Evolutionary conservation across 2,888 invertebrate species (phyloP).

Genomic region (Branchellion lobata): DNA sequence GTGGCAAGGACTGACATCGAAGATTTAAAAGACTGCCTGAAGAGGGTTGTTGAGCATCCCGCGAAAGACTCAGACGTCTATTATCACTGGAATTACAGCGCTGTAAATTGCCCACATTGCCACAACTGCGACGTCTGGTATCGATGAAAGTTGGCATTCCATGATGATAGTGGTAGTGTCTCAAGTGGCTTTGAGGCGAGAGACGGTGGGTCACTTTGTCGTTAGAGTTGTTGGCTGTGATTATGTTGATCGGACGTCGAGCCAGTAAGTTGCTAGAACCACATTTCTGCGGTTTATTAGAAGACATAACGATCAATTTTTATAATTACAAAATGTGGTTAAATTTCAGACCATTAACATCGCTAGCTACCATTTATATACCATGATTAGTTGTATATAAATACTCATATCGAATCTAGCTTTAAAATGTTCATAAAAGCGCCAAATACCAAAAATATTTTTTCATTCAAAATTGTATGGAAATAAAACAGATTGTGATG

Average conservation of each 20-base stretch:
- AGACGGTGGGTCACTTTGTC: neutral
- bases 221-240: neutral
- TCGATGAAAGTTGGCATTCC: neutral
- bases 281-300: neutral
- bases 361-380: too few species aligned
- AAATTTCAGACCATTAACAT: too few species aligned
- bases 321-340: too few species aligned
- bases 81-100: constrained; percentile 34
- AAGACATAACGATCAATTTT: neutral
- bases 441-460: too few species aligned
- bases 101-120: neutral
- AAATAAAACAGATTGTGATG: too few species aligned
- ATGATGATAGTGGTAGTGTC: neutral
- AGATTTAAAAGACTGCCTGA: constrained; percentile 32
- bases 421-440: too few species aligned
- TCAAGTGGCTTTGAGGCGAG: neutral
- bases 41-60: constrained; percentile 30
- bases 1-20: constrained; percentile 33
- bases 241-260: constrained; percentile 1
- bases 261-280: constrained; percentile 11
- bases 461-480: too few species aligned
- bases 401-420: too few species aligned
- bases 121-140: constrained; percentile 8
- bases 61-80: constrained; percentile 35
- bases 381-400: too few species aligned